Evolutionary conservation across 1,140 invertebrate species (phyloP), one percentile per base, ranked within the genome.

Genomic region (Drosophila sechellia): DNA sequence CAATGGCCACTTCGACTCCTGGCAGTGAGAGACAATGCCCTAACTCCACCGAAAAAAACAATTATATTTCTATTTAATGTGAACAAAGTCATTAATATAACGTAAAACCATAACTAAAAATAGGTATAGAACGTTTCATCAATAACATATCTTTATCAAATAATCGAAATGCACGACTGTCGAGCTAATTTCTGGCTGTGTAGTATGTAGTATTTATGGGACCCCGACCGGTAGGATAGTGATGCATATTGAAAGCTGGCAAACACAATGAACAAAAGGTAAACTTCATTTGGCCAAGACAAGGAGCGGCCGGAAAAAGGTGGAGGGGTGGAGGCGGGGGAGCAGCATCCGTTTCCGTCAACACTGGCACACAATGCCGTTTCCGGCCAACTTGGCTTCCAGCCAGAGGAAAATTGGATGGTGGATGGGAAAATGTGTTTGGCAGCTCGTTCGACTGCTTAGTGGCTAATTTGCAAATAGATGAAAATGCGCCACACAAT

Each of bases 381-480:
- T 70, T 71, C 68, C 68, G 68, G 35, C 53, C 68, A 48, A 40
- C 39, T 69, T 68, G 61, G 65, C 65, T 39, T 15, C 11, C 37
- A 65, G 59, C 64, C 64, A 68, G 61, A 49, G 46, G 20, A 37
- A 60, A 46, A 39, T 57, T 45, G 58, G 34, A 34, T 50, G 57
- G 20, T 31, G 6, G 53, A 25, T 31, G 42, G 49, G 56, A 54
- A 49, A 61, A 58, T 55, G 57, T 59, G 40, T 48, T 52, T 66
- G 72, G 40, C 72, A 72, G 61, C 34, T 74, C 43, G 68, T 80
- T 85, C 65, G 77, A 58, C 78, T 75, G 78, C 63, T 87, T 81
- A 60, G 69, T 72, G 74, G 81, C 58, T 86, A 87, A 87, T 83
- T 79, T 87, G 69, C 79, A 86, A 87, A 79, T 86, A 68, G 50